Evolutionary conservation across 2,888 invertebrate genomes (phyloP).

Genomic region (Sylvicola cinctus): DNA sequence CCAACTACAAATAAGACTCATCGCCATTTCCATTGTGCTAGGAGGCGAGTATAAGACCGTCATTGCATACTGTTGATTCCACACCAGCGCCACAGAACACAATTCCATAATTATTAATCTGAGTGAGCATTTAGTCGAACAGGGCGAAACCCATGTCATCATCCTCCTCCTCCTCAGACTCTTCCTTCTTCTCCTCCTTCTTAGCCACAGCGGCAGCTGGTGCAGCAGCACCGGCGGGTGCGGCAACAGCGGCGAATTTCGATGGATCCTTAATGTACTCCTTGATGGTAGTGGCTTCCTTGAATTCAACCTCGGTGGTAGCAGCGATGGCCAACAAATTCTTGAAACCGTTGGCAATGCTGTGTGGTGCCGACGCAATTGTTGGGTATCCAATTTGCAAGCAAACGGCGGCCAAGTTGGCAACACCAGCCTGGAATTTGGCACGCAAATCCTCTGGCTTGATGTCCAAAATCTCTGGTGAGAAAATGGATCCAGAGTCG

Average conservation of each 20-base stretch:
- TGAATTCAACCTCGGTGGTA: constrained; percentile 86
- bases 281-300: constrained; percentile 82
- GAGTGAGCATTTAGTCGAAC: constrained; percentile 43
- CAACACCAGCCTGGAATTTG: constrained; percentile 83
- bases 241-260: constrained; percentile 60
- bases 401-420: constrained; percentile 84
- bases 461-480: constrained; percentile 93
- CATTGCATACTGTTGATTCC: no score
- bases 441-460: constrained; percentile 86
- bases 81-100: no score
- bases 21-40: no score
- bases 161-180: constrained; percentile 62
- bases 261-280: constrained; percentile 90
- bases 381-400: constrained; percentile 92
- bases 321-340: constrained; percentile 93
- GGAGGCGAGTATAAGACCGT: no score
- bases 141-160: constrained; percentile 98
- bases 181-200: constrained; percentile 61
- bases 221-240: constrained; percentile 35
- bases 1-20: no score
- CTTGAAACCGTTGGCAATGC: constrained; percentile 94
- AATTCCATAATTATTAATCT: no score
- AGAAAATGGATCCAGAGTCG: constrained; percentile 95
- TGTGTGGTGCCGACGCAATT: constrained; percentile 90
- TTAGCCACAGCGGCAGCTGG: constrained; percentile 42